Base-by-base conservation (phyloP, 23 tunicate genomes). In the Corella eumyota region DNA sequence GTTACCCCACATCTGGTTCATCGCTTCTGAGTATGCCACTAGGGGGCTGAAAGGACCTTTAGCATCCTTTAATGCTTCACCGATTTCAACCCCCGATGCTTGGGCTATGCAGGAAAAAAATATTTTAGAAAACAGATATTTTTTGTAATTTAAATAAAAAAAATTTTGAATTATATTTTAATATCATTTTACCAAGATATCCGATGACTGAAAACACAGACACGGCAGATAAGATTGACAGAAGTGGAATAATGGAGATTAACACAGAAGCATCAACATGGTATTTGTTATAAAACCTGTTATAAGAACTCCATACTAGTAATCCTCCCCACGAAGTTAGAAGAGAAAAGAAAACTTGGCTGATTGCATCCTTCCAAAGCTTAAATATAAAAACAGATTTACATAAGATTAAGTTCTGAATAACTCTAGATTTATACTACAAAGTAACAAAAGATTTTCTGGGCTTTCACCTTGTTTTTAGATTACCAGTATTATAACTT, bases 321-420 rank as follows among this genome's bases (percentile, higher is more conserved):
- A 88, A 30, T 26, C 96, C 96, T 26, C 96, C 96, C 73, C 81
- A 80, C 2, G 88, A 56, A 3, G 67, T 60, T 77, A 88, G 44
- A 19, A 79, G 29, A 0, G 96, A 65, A 28, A 88, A 36, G 35
- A 88, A 78, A 5, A 88, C 96, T 78, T 88, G 96, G 32, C 88
- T 67, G 28, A 83, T 28, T 1, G 96, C 96, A 46, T 88, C 96
- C 37, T 88, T 88, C 96, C 96, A 88, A 27, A 88, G 37, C 96
- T 88, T 56, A 25, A 59, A 15, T 5, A 20, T 25, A 4, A 2
- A 11, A 56, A 48, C 37, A n/a, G 22, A n/a, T 19, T 54, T 22
- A 0, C 60, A 23, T 54, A 54, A 21, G 17, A n/a, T n/a, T n/a
- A n/a, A n/a, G n/a, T n/a, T n/a, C n/a, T n/a, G n/a, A n/a, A n/a